Percentiles rank a stretch among this genome's conserved stretches.
phyloP scores from a whole-genome alignment of 2,797 vertebrate genomes.

The Vultur gryphus region DNA sequence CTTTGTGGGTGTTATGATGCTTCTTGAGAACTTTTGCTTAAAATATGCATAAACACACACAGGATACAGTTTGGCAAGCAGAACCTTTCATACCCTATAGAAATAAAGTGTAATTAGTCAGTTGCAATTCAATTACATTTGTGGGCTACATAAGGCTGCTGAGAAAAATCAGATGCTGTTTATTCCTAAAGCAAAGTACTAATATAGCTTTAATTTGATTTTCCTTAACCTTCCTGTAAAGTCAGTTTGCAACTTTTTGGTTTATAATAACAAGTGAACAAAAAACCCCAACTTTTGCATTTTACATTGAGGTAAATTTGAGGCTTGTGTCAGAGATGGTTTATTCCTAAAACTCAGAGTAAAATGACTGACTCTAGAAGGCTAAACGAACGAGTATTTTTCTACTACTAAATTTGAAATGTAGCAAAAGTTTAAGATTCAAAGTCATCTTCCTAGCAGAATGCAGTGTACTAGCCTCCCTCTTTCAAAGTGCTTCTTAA shows the following conservation, averaged over 20 bases:
- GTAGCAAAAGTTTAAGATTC: background rate
- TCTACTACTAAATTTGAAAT: background rate
- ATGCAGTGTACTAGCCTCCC: background rate
- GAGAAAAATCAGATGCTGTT: background rate
- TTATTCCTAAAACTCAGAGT: background rate
- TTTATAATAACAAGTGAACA: background rate
- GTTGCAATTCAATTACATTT: background rate
- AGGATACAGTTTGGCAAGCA: background rate
- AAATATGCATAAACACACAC: background rate
- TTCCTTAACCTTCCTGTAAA: background rate
- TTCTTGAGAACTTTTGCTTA: background rate
- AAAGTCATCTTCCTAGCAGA: background rate
- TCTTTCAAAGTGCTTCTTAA: background rate
- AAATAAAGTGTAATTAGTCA: background rate
- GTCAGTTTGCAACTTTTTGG: background rate
- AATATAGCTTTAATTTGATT: background rate
- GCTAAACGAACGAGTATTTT: background rate
- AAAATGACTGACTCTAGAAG: background rate
- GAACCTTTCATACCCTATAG: background rate
- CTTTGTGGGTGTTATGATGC: background rate
- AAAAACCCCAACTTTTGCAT: rapidly evolving
- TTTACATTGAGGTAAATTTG: background rate
- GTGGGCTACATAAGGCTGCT: background rate
- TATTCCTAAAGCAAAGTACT: background rate
- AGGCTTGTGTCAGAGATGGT: background rate